These are phyloP conservation scores for Brachionus rotundiformis DNA, from an alignment of 1,140 invertebrate species.

Conservation along the genomic window DNA sequence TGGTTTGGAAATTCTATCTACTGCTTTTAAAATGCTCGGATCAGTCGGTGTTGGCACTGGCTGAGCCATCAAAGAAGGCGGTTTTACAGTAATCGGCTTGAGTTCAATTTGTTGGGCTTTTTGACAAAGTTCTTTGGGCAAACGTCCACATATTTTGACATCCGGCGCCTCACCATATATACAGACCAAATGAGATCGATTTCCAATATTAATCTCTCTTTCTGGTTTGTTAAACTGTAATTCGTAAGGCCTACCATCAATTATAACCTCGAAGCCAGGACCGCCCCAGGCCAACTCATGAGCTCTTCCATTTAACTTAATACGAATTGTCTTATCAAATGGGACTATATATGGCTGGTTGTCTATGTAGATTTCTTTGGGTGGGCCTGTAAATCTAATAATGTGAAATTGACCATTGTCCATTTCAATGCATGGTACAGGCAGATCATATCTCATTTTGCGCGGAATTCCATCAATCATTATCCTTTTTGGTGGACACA, in stretches of 20 bases:
- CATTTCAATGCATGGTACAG: conserved; percentile 46
- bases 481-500: conserved; percentile 40
- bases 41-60: neutral
- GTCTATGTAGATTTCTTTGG: conserved; percentile 85
- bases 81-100: neutral
- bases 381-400: conserved; percentile 85
- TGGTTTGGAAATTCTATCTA: neutral
- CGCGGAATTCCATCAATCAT: conserved; percentile 41
- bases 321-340: conserved; percentile 76
- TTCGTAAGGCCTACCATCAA: conserved; percentile 68
- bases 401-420: conserved; percentile 66
- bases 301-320: conserved; percentile 72
- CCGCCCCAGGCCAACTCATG: conserved; percentile 85
- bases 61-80: conserved; percentile 24
- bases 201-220: conserved; percentile 41
- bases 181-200: conserved; percentile 2
- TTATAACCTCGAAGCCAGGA: conserved; percentile 78
- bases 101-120: conserved; percentile 5
- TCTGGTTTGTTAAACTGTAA: conserved; percentile 50
- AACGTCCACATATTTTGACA: conserved; percentile 42
- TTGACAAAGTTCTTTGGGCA: conserved; percentile 35
- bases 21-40: neutral
- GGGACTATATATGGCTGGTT: conserved; percentile 72
- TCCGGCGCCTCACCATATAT: conserved; percentile 45
- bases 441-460: conserved; percentile 47